Evolutionary conservation across 2,797 vertebrate species (phyloP), one percentile per base, ranked within the genome.

Genomic region (Ctenosaura bakeri): DNA sequence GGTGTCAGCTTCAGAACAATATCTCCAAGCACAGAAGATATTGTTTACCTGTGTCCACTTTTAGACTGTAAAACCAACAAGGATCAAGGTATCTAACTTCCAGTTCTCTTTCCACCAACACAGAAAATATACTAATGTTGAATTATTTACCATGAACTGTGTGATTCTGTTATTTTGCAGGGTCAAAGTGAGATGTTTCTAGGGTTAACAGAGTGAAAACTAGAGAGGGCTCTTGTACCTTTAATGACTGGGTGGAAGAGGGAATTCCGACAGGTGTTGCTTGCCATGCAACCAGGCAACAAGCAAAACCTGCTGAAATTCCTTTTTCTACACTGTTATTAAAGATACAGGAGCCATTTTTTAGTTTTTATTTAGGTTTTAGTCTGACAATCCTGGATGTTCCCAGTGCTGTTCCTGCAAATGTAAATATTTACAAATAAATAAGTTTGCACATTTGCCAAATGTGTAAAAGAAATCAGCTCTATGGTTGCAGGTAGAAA

Each of bases 1-100:
- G 62, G 69, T 91, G 91, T 50, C 42, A 26, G 86, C 84, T 71
- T 54, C 86, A 91, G 88, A 93, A 91, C 71, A 22, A 35, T 35
- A 71, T 0, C 38, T 90, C 35, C 38, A 46, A 93, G 92, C 73
- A 66, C 38, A 84, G 1, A 66, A 71, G 90, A 85, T 89, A 64
- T 26, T 90, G 81, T 10, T 3, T 22, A 86, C 83, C 7, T 78
- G 35, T 14, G 32, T 10, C 26, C 54, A 29, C 69, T 90, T 89
- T 89, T 5, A 86, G 85, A 26, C n/a, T 0, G 74, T 87, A 84
- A 90, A 88, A 69, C 0, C 14, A 8, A 1, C 6, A 86, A 50
- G 4, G 66, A 69, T 69, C 32, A 69, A 3, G 59, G 71, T 50
- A 50, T 71, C 83, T 10, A 87, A 6, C 14, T 16, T 10, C 83